Conservation (phyloP, 2,888 invertebrate species). For the Perizoma affinitatum region DNA sequence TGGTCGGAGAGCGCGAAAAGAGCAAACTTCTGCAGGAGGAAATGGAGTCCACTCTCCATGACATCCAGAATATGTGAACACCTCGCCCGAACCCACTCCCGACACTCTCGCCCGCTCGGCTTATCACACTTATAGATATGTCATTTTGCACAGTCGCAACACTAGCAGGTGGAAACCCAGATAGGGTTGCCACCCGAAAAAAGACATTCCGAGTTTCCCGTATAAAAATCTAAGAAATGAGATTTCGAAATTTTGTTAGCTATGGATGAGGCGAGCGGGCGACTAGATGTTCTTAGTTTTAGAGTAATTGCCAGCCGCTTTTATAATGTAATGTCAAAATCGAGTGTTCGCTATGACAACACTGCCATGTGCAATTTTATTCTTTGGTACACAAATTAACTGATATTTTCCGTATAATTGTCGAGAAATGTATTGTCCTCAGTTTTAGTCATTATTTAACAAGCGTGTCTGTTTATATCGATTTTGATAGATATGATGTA, state of each 20-base stretch:
- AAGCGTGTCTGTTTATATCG: slow-evolving; percentile 61
- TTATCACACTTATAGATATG: slow-evolving; percentile 31
- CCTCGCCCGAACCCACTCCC: slow-evolving; percentile 48
- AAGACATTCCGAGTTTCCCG: slow-evolving; percentile 38
- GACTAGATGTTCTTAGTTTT: slow-evolving; percentile 74
- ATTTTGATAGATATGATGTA: slow-evolving; percentile 59
- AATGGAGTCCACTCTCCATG: slow-evolving; percentile 99
- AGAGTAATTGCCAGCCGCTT: slow-evolving; percentile 83
- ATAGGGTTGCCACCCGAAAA: slow-evolving; percentile 19
- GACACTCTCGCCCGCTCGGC: slow-evolving; percentile 45
- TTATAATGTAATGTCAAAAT: slow-evolving; percentile 70
- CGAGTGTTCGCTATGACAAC: slow-evolving; percentile 78
- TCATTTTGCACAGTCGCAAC: slow-evolving; percentile 17
- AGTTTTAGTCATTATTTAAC: slow-evolving; percentile 72
- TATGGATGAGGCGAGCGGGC: slow-evolving; percentile 62
- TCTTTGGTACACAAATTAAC: slow-evolving; percentile 63
- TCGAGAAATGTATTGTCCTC: slow-evolving; percentile 68
- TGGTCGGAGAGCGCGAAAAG: slow-evolving; percentile 96
- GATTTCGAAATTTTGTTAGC: slow-evolving; percentile 34
- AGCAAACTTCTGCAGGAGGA: slow-evolving; percentile 98
- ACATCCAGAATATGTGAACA: slow-evolving; percentile 99
- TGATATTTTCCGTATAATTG: slow-evolving; percentile 61
- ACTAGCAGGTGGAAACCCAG: slow-evolving; percentile 4
- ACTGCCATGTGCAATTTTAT: slow-evolving; percentile 82
- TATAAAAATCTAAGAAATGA: slow-evolving; percentile 35